Base-by-base conservation (phyloP, 2,888 invertebrate genomes). In the Cosmopolites sordidus region DNA sequence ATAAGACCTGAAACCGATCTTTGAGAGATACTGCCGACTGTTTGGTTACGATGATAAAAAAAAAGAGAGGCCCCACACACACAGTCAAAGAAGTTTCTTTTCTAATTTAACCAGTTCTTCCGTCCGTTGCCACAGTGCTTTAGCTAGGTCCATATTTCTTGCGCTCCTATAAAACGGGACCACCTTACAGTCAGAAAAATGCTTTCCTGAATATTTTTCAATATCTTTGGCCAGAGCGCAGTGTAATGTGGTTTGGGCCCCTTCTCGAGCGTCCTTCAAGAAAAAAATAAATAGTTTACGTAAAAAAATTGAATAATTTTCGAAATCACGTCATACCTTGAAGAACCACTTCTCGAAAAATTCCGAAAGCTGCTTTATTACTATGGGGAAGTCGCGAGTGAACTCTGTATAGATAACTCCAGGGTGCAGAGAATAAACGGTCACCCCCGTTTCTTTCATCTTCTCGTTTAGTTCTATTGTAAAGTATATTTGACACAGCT, bases 161-260 rank as follows among this genome's bases (percentile, higher is more conserved):
- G 60, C 62, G 27, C 43, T 56, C 39, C 53, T 51, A 17, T 62
- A 63, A n/a, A 48, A 45, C 1, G 16, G 9, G 0, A 56, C 56
- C 17, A 46, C 53, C 48, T 60, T 58, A 53, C 72, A 73, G 30
- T 73, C 69, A 12, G 58, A 59, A 44, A 69, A 72, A 59, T 72
- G 70, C 46, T 66, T 50, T 4, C 71, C 72, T 8, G 62, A 64
- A 9, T 64, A 59, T 22, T 60, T 45, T 37, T 67, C 65, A 12
- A 69, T 64, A 40, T 66, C 66, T 38, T 69, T 66, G 1, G 63
- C 59, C 9, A 71, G 62, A 1, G 66, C 63, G 48, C 66, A 58
- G 54, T 68, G 60, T 16, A 73, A 66, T 6, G 62, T 61, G 1
- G 72, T 73, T 58, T 73, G 73, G 2, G 71, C 71, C 5, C 71